A percentile compares a stretch with the other conserved stretches of the same genome.
phyloP scores from a whole-genome alignment of 1,140 invertebrate species.

The Pinna nobilis region DNA sequence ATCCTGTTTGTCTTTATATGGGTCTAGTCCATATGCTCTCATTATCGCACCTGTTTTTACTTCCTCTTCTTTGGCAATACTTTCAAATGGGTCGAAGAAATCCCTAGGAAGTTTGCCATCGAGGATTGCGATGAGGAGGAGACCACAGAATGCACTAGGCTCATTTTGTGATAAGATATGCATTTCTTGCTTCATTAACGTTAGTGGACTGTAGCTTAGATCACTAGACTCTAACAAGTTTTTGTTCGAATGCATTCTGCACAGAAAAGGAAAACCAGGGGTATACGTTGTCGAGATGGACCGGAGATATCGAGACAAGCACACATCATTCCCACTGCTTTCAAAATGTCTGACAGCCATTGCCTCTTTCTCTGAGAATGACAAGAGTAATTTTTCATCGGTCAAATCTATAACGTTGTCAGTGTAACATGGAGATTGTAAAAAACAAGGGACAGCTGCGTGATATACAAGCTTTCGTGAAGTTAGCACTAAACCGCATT shows the following conservation, averaged over 20 bases:
- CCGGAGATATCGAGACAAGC: no score
- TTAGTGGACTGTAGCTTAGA: constrained; percentile 14
- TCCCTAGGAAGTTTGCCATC: constrained; percentile 17
- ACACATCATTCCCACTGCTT: background rate
- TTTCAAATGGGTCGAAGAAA: constrained; percentile 20
- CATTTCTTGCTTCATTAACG: constrained; percentile 22
- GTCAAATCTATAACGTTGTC: constrained; percentile 25
- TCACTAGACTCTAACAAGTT: background rate
- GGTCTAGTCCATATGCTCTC: constrained; percentile 24
- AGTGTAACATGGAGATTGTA: background rate
- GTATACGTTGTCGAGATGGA: no score
- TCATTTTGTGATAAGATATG: background rate
- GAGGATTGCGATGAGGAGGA: constrained; percentile 21
- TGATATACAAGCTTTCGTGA: constrained; percentile 26
- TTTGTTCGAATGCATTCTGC: constrained; percentile 24
- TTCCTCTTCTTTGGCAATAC: background rate
- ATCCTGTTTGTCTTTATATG: background rate
- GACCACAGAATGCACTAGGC: constrained; percentile 10
- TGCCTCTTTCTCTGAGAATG: constrained; percentile 4
- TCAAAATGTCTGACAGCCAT: constrained; percentile 19
- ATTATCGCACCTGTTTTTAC: constrained; percentile 7
- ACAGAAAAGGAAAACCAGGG: constrained; percentile 33
- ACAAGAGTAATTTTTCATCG: background rate
- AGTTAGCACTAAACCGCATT: constrained; percentile 26
- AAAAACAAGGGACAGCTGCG: background rate